Base-by-base conservation (phyloP, 2,113 vertebrate genomes). In the Calyptommatus sinebrachiatus region DNA sequence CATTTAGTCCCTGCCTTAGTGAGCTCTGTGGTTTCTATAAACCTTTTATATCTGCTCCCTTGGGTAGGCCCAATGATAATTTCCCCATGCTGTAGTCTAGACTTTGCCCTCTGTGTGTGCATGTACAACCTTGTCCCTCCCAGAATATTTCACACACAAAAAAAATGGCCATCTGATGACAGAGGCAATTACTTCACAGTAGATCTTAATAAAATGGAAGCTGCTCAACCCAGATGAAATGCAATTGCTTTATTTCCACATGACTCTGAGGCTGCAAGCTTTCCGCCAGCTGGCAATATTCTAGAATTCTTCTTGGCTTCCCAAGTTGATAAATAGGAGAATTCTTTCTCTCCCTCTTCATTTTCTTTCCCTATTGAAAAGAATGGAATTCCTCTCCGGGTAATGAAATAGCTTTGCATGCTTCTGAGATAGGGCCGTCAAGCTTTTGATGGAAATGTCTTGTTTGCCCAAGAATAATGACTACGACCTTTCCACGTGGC, bases 401-500 rank as follows among this genome's bases (percentile, higher is more conserved):
- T 35, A 0, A 0, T 24, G 48, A 45, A 10, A 14, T 53, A 0
- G 67, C 76, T 84, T 57, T 76, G 76, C 29, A 78, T 73, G 61
- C 41, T 3, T 62, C 48, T 86, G 79, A 69, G 50, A 1, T 29
- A 82, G 68, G 69, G 66, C 28, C 10, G 4, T 83, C 22, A 7
- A 72, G 35, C 22, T 48, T 41, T 53, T 31, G 81, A 80, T 72
- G 84, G 86, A 85, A 90, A 86, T 80, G 80, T 83, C 83, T 83
- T 26, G 10, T 41, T 66, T 53, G 60, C 61, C 46, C n/a, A 28
- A 66, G 20, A 61, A 71, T 31, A n/a, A 26, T 35, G 22, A 7
- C n/a, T 11, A 2, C 5, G 28, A 22, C 69, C 41, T 65, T 50
- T 65, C 28, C 60, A 50, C 7, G 7, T 18, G 16, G 57, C 53